Evolutionary conservation across 2,797 vertebrate species (phyloP).

Genomic region (Chromis chromis): DNA sequence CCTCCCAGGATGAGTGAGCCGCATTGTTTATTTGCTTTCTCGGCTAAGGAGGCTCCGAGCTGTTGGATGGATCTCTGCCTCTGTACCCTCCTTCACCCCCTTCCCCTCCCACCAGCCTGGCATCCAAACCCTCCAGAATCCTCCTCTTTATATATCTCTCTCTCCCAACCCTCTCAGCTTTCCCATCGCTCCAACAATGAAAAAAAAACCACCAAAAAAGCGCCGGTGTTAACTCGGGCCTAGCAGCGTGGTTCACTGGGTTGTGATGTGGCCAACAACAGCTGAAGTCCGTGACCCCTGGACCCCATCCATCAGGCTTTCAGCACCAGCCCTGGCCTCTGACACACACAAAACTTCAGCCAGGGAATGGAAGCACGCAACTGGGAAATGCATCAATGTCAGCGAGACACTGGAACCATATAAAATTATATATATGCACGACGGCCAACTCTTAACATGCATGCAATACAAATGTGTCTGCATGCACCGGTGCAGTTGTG

Average conservation of each 20-base stretch:
- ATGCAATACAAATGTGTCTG: neutral
- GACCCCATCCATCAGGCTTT: slow-evolving; percentile 78
- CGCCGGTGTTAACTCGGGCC: slow-evolving; percentile 32
- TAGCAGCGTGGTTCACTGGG: slow-evolving; percentile 37
- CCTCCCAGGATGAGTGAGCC: neutral
- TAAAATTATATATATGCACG: slow-evolving; percentile 46
- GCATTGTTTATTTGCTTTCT: slow-evolving; percentile 36
- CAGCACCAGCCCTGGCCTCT: slow-evolving; percentile 67
- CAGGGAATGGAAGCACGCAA: slow-evolving; percentile 57
- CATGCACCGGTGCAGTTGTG: slow-evolving; percentile 8
- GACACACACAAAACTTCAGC: slow-evolving; percentile 63
- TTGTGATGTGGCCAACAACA: slow-evolving; percentile 70
- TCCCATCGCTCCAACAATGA: slow-evolving; percentile 3
- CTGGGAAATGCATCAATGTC: slow-evolving; percentile 62
- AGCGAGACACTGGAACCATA: slow-evolving; percentile 43
- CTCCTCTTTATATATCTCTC: slow-evolving; percentile 13
- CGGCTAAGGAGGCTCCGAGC: neutral
- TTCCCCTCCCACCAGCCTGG: neutral
- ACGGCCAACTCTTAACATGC: slow-evolving; percentile 32
- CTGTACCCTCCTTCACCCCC: neutral
- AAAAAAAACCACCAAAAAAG: slow-evolving; percentile 35
- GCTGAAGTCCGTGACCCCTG: slow-evolving; percentile 78
- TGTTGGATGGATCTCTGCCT: neutral
- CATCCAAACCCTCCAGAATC: slow-evolving; percentile 31
- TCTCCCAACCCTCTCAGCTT: slow-evolving; percentile 25